These are phyloP conservation scores for Mormyrus iriodes DNA, from an alignment of 2,113 vertebrate species.

Conservation along the genomic window DNA sequence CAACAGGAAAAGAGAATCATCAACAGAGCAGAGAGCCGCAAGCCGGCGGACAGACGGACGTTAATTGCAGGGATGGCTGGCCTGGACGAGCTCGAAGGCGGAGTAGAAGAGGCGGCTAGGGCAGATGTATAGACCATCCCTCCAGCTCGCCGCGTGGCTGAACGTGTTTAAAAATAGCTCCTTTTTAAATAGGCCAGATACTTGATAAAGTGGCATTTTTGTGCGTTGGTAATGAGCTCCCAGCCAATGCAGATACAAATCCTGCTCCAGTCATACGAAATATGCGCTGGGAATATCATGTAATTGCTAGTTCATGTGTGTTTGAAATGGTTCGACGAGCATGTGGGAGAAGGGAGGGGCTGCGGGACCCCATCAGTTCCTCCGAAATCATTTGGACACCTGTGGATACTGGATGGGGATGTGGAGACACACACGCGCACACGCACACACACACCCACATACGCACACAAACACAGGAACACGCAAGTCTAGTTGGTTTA, in stretches of 20 bases:
- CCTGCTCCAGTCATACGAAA: slow-evolving; percentile 38
- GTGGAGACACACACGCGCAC: not conserved
- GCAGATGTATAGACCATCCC: slow-evolving; percentile 17
- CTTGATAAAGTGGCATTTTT: slow-evolving; percentile 49
- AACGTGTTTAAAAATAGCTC: slow-evolving; percentile 57
- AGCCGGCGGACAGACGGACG: too few relatives aligned
- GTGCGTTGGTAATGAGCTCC: slow-evolving; percentile 53
- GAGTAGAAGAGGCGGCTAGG: not conserved
- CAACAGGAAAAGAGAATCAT: not conserved
- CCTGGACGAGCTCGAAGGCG: not conserved
- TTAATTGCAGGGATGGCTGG: not conserved
- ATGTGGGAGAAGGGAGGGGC: not conserved
- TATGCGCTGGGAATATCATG: slow-evolving; percentile 36
- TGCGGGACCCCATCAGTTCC: not conserved
- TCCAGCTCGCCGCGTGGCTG: slow-evolving; percentile 40
- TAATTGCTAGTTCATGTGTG: slow-evolving; percentile 42
- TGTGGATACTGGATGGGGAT: not conserved
- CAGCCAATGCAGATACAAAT: slow-evolving; percentile 31
- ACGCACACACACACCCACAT: too few relatives aligned
- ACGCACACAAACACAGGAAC: too few relatives aligned
- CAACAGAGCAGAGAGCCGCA: not conserved
- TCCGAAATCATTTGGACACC: not conserved
- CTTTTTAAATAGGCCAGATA: slow-evolving; percentile 58
- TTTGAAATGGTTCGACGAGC: slow-evolving; percentile 34
- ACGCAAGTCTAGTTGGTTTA: not conserved